A percentile compares a stretch with the other conserved stretches of the same genome.
Conservation (phyloP, 2,888 invertebrate genomes). For the Apotomis turbidana region DNA sequence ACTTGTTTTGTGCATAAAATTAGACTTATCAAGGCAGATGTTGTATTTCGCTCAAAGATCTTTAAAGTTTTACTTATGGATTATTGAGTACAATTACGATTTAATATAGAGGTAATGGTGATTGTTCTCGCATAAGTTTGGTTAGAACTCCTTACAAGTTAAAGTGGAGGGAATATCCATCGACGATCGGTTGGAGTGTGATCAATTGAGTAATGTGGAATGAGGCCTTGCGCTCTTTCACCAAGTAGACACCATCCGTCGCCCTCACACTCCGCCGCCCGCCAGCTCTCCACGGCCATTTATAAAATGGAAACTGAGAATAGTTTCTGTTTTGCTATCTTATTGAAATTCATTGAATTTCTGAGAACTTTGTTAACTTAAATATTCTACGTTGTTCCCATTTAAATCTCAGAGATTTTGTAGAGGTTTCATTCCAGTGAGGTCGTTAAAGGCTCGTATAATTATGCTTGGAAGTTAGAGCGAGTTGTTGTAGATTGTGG, state of each 20-base stretch:
- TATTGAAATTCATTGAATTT: constrained; percentile 4
- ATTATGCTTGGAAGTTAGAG: constrained; percentile 6
- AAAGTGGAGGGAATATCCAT: too few species aligned
- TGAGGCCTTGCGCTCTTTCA: background rate
- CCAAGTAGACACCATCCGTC: constrained; percentile 25
- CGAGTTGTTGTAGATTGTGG: background rate
- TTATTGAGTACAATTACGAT: too few species aligned
- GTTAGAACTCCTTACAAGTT: too few species aligned
- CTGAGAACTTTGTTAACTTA: background rate
- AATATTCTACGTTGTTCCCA: too few species aligned
- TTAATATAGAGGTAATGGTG: too few species aligned
- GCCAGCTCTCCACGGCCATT: constrained; percentile 7
- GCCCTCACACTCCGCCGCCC: constrained; percentile 9
- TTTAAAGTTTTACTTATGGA: too few species aligned
- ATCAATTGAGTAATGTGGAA: too few species aligned
- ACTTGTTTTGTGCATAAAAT: too few species aligned
- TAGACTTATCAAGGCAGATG: too few species aligned
- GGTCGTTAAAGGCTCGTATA: background rate
- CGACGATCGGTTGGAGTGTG: too few species aligned
- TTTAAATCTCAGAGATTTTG: background rate
- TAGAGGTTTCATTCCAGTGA: background rate
- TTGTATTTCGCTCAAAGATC: too few species aligned
- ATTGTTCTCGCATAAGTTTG: too few species aligned
- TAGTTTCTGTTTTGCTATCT: background rate
- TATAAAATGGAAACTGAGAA: constrained; percentile 15